Evolutionary conservation across 2,888 invertebrate genomes (phyloP), one percentile per base, ranked within the genome.

Genomic region (Morpho helenor): DNA sequence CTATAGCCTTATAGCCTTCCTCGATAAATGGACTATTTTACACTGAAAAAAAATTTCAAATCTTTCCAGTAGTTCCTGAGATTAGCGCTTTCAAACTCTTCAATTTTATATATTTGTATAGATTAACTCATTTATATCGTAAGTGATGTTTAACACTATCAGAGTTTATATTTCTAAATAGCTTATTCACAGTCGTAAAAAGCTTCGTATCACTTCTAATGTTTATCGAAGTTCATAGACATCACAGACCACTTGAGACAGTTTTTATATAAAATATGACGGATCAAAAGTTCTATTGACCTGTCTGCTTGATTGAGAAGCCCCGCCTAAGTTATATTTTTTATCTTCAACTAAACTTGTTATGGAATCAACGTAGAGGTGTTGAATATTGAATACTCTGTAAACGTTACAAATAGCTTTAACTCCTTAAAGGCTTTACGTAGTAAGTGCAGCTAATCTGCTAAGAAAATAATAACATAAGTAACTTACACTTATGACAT

Each of bases 291-390:
- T 57, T 60, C 62, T 57, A 60, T 60, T 60, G 49, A 60, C 52
- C 52, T 62, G 60, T 57, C 60, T 39, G 49, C 40, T 60, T 62
- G 60, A 62, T 62, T 60, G 57, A 62, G 44, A 48, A 46, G 57
- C 46, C 46, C 49, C 62, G 60, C 62, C 62, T 55, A 50, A 47
- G 42, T 49, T 40, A 16, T 45, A 59, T 62, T 62, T 56, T 57
- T 60, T 60, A 54, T 51, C 41, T 42, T 48, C 49, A 31, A 57
- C 10, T 40, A 40, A 57, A 55, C 41, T 52, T 40, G 57, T 57
- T 57, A 60, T 41, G 46, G 22, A 48, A 43, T 51, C 22, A 45
- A 41, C 46, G 46, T 40, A 48, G 43, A 50, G 41, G 22, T 42
- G 44, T 56, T 22, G 10, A 39, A 43, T 40, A 5, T 16, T 52